Percentiles rank a stretch among this genome's conserved stretches.
phyloP scores from a whole-genome alignment of 2,113 vertebrate species.

The Forbesichthys agassizii region DNA sequence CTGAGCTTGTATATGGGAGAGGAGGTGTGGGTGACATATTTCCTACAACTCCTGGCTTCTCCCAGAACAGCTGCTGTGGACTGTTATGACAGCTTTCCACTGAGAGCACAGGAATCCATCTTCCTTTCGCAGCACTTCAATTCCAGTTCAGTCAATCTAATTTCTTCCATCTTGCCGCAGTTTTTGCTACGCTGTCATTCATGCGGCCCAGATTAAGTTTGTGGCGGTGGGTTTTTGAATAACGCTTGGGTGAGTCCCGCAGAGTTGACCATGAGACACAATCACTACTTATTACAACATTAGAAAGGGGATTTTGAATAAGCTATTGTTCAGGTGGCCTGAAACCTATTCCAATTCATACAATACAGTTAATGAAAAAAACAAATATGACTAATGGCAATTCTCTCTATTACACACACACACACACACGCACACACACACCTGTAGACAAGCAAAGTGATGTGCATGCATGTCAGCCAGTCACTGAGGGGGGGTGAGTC shows the following conservation, averaged over 20 bases:
- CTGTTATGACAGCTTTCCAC: slow-evolving; percentile 74
- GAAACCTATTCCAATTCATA: slow-evolving; percentile 52
- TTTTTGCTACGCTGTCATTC: slow-evolving; percentile 63
- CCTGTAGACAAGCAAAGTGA: background rate
- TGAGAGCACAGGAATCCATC: slow-evolving; percentile 71
- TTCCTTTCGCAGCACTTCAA: slow-evolving; percentile 64
- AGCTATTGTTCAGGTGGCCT: slow-evolving; percentile 53
- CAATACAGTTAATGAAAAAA: background rate
- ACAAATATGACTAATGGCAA: background rate
- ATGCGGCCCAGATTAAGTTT: slow-evolving; percentile 45
- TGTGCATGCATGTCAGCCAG: background rate
- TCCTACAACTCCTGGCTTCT: slow-evolving; percentile 63
- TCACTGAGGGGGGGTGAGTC: too few relatives aligned
- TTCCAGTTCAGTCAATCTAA: slow-evolving; percentile 69
- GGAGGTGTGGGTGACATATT: slow-evolving; percentile 67
- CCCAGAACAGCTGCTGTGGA: slow-evolving; percentile 70
- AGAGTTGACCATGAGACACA: slow-evolving; percentile 25
- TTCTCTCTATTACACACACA: background rate
- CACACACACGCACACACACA: background rate
- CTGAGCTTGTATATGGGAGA: slow-evolving; percentile 55
- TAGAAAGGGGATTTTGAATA: slow-evolving; percentile 34
- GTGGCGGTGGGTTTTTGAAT: slow-evolving; percentile 20
- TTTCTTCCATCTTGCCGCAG: slow-evolving; percentile 41
- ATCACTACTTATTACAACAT: slow-evolving; percentile 53
- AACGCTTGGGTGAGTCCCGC: slow-evolving; percentile 21